Base-by-base conservation (phyloP, 2,888 invertebrate species). In the Allophyes oxyacanthae region DNA sequence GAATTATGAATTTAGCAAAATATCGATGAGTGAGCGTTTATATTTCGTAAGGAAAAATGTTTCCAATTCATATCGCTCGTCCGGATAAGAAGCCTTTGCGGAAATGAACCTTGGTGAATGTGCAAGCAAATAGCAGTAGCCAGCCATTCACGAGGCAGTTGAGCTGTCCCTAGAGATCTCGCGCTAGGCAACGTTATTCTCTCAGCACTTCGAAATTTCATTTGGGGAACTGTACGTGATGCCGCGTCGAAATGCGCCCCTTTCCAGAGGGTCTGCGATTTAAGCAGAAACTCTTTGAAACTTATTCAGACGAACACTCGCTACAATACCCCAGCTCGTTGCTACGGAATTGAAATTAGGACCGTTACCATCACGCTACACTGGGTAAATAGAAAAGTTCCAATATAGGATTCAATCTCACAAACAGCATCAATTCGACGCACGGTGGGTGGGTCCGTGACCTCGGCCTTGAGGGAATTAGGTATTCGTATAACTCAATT, bases 161-260 rank as follows among this genome's bases (percentile, higher is more conserved):
- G 77, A 82, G 75, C 72, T 65, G 62, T 77, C 84, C 82, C 85
- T 50, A 28, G 82, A 78, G 86, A 81, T 62, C 63, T 63, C 65
- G 71, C 68, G 60, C 77, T 66, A 73, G 68, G 68, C 77, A 78
- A 78, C 79, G 78, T 75, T 82, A 79, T 83, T 80, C 82, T 81
- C 82, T 85, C 81, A 84, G 81, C 84, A 82, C 86, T 89, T 84
- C 83, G 86, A 89, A 91, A 91, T 91, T 92, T 91, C 89, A 91
- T 92, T 92, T 88, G 85, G 84, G 4, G 70, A 84, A 77, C 78
- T 67, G 88, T 91, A 93, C 93, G 93, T 93, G 93, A 86, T 77
- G 72, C 82, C 82, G 84, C 73, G 78, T 75, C 79, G 85, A 87
- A 92, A 91, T 89, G 87, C 82, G 82, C 83, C 84, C 85, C 81